These are phyloP conservation scores for Pollimyrus isidori DNA, from an alignment of 2,113 vertebrate species.

Conservation along the genomic window DNA sequence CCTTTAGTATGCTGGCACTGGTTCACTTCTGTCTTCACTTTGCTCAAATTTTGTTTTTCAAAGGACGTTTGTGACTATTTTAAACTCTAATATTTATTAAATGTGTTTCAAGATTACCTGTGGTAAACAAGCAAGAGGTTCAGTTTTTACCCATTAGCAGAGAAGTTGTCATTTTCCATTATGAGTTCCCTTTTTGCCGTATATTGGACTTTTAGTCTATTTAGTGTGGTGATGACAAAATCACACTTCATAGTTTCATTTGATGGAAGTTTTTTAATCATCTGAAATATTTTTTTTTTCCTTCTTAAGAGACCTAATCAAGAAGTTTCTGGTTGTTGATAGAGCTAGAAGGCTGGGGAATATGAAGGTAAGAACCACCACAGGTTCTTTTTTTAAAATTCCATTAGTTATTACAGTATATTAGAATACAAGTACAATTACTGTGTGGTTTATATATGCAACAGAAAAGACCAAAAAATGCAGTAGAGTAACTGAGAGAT, in stretches of 20 bases:
- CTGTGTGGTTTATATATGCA: neutral
- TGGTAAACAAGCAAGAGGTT: neutral
- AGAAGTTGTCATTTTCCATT: neutral
- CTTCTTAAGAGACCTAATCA: constrained; percentile 79
- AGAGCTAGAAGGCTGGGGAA: constrained; percentile 82
- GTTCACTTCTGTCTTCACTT: neutral
- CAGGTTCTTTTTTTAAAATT: neutral
- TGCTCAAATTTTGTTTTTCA: neutral
- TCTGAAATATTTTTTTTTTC: constrained; percentile 11
- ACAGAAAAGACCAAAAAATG: neutral
- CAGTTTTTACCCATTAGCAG: neutral
- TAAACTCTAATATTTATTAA: neutral
- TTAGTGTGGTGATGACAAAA: neutral
- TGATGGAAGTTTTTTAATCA: neutral
- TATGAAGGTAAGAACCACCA: constrained; percentile 77
- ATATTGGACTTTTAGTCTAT: neutral
- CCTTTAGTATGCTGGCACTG: neutral
- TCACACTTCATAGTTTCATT: neutral
- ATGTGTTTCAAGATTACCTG: neutral
- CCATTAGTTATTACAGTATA: neutral
- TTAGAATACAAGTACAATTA: neutral
- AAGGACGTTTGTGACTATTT: neutral
- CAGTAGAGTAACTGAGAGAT: neutral
- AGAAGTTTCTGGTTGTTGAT: constrained; percentile 89
- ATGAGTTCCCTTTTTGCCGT: neutral